phyloP scores from a whole-genome alignment of 2,888 invertebrate species.

The Teleiodes luculella region DNA sequence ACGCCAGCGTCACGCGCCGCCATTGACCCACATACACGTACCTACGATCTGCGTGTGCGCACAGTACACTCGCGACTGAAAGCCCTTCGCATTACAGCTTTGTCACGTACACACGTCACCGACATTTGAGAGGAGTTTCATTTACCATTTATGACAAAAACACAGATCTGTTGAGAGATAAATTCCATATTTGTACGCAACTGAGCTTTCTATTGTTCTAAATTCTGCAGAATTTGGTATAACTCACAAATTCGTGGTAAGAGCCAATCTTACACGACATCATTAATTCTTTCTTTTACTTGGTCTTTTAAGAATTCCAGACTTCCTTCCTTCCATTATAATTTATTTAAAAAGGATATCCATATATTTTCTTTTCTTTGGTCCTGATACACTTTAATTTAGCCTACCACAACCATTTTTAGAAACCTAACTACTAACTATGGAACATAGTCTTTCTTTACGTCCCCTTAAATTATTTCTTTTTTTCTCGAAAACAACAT shows the following conservation, averaged over 20 bases:
- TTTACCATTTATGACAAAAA: neutral
- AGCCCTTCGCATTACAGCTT: slow-evolving; percentile 43
- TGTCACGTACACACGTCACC: slow-evolving; percentile 51
- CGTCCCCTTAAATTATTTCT: no score
- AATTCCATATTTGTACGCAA: neutral
- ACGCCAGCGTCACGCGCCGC: slow-evolving; percentile 69
- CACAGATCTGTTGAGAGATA: slow-evolving; percentile 1
- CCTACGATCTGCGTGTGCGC: slow-evolving; percentile 54
- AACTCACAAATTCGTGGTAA: neutral
- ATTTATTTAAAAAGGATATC: no score
- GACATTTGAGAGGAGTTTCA: slow-evolving; percentile 9
- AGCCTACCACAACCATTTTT: no score
- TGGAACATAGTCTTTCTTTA: no score
- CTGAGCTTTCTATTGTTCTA: neutral
- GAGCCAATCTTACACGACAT: no score
- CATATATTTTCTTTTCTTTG: no score
- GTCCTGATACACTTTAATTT: no score
- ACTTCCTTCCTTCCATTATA: no score
- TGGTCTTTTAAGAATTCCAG: no score
- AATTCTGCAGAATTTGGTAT: neutral
- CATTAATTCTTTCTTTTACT: no score
- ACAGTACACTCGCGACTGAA: slow-evolving; percentile 60
- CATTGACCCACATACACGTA: slow-evolving; percentile 72
- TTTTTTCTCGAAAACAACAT: no score
- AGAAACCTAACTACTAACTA: no score